These are phyloP conservation scores for Ispidina lecontei DNA, from an alignment of 2,797 vertebrate genomes.

Conservation along the genomic window DNA sequence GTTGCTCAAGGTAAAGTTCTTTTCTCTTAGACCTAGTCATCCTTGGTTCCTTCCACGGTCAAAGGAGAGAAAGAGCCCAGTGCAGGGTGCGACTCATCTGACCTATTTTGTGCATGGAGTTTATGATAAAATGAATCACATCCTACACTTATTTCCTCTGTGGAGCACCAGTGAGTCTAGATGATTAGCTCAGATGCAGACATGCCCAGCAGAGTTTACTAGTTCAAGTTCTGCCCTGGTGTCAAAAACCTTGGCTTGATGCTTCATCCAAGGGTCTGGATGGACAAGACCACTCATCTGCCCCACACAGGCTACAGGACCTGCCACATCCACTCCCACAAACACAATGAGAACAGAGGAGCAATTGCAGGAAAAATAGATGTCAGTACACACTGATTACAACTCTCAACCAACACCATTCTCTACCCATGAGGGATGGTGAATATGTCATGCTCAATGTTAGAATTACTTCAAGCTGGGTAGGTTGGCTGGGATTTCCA, in stretches of 20 bases:
- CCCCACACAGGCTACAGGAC: neutral
- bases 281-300: neutral
- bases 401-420: neutral
- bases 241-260: neutral
- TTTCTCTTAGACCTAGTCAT: neutral
- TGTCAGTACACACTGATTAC: neutral
- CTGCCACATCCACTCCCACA: neutral
- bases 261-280: neutral
- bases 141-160: neutral
- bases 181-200: neutral
- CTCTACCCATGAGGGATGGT: neutral
- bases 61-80: neutral
- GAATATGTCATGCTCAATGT: neutral
- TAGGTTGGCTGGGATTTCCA: neutral
- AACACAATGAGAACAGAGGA: accelerated
- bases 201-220: neutral
- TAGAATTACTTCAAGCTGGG: neutral
- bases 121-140: neutral
- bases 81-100: neutral
- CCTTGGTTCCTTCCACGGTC: neutral
- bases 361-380: neutral
- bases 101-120: neutral
- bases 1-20: neutral
- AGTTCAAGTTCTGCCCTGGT: neutral
- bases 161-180: neutral